Conservation (phyloP, 2,888 invertebrate genomes). For the Sphaerolaimus hirsutus region DNA sequence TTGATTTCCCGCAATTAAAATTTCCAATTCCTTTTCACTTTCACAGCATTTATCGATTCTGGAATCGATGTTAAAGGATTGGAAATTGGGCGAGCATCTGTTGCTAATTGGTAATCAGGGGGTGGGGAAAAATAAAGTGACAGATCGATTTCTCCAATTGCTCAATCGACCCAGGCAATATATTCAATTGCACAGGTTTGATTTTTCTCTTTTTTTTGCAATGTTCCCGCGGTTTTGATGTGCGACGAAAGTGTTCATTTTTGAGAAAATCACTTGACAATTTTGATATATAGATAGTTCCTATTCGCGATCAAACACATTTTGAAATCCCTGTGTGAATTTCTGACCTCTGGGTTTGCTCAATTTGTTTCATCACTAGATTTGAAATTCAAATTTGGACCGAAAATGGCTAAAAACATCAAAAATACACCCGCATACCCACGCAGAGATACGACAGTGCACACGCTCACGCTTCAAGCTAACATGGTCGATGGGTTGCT, state of each 20-base stretch:
- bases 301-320: too few species aligned
- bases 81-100: conserved; percentile 63
- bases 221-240: background rate
- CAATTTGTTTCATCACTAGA: too few species aligned
- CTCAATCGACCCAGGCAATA: conserved; percentile 75
- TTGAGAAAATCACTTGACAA: too few species aligned
- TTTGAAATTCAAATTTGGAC: too few species aligned
- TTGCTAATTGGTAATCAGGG: conserved; percentile 89
- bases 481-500: conserved; percentile 67
- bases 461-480: conserved; percentile 67
- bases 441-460: conserved; percentile 75
- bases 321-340: too few species aligned
- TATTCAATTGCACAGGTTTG: conserved; percentile 53
- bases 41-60: conserved; percentile 55
- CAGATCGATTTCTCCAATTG: conserved; percentile 62
- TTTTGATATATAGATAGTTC: too few species aligned
- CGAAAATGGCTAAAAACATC: too few species aligned
- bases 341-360: too few species aligned
- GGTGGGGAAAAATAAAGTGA: conserved; percentile 87
- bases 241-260: background rate
- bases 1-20: too few species aligned
- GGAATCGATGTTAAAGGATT: conserved; percentile 68
- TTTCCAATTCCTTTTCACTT: conserved; percentile 3
- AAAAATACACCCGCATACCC: too few species aligned
- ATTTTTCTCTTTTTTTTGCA: conserved; percentile 1